Percentiles rank a stretch among this genome's conserved stretches.
phyloP scores from a whole-genome alignment of 2,888 invertebrate genomes.

The Esperia sulphurella region DNA sequence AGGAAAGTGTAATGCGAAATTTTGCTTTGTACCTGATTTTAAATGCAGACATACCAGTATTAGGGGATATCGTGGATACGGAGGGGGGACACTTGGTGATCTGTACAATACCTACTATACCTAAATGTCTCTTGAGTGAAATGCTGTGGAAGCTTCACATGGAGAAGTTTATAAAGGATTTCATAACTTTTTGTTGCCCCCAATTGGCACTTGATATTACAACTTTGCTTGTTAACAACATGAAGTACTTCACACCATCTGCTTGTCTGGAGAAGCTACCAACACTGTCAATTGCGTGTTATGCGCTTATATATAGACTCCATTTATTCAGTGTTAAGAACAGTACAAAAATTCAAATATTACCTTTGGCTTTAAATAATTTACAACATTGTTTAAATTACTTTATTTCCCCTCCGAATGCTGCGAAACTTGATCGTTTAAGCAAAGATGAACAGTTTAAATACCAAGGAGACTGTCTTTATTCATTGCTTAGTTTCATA shows the following conservation, averaged over 20 bases:
- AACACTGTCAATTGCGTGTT: constrained; percentile 42
- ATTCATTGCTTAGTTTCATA: constrained; percentile 35
- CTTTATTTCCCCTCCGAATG: constrained; percentile 53
- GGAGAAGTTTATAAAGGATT: constrained; percentile 52
- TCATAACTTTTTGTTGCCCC: constrained; percentile 48
- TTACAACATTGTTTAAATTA: constrained; percentile 51
- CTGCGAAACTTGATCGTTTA: constrained; percentile 37
- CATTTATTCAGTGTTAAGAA: constrained; percentile 40
- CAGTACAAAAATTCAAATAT: constrained; percentile 18
- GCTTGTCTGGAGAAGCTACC: constrained; percentile 44
- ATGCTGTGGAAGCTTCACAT: constrained; percentile 57
- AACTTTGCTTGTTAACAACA: constrained; percentile 44
- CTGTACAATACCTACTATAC: constrained; percentile 56
- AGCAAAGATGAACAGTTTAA: constrained; percentile 46
- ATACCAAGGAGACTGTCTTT: constrained; percentile 47
- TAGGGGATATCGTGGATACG: constrained; percentile 47
- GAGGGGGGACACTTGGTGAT: constrained; percentile 52
- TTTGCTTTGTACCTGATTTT: constrained; percentile 57
- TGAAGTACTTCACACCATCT: constrained; percentile 53
- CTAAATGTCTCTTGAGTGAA: constrained; percentile 60
- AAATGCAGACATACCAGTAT: constrained; percentile 50
- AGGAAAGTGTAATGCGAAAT: constrained; percentile 34
- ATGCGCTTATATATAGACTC: constrained; percentile 49
- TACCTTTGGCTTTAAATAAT: constrained; percentile 32
- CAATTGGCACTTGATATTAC: constrained; percentile 51